Evolutionary conservation across 2,888 invertebrate genomes (phyloP).

Genomic region (Creontiades dilutus): DNA sequence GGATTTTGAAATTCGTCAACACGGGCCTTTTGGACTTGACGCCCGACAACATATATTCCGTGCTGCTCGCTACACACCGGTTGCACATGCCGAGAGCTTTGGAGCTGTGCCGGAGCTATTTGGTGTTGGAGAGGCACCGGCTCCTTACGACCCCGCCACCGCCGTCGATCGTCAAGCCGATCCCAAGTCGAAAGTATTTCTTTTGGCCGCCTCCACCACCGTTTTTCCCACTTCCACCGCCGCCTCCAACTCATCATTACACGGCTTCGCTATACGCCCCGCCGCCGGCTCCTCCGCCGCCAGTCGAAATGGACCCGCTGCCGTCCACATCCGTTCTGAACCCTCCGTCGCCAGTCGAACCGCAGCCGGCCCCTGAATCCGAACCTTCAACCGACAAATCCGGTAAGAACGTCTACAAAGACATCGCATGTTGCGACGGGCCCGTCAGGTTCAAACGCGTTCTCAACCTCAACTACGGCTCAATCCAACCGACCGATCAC

Average conservation of each 20-base stretch:
- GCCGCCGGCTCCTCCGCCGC: conserved; percentile 54
- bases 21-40: conserved; percentile 86
- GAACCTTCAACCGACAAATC: conserved; percentile 50
- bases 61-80: conserved; percentile 85
- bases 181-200: conserved; percentile 79
- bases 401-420: conserved; percentile 81
- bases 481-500: conserved; percentile 76
- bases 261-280: conserved; percentile 74
- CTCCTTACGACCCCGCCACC: conserved; percentile 72
- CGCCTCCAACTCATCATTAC: conserved; percentile 74
- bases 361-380: too few relatives aligned
- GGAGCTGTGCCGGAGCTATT: conserved; percentile 84
- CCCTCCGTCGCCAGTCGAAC: conserved; percentile 56
- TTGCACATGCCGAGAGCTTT: conserved; percentile 87
- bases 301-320: conserved; percentile 63
- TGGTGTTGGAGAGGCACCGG: conserved; percentile 80
- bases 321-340: conserved; percentile 73
- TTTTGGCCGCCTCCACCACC: conserved; percentile 74
- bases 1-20: conserved; percentile 87
- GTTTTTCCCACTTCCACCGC: conserved; percentile 36
- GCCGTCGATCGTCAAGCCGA: conserved; percentile 80
- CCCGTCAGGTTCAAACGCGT: conserved; percentile 93
- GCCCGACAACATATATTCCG: conserved; percentile 85
- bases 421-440: conserved; percentile 95
- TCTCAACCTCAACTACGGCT: conserved; percentile 88